Evolutionary conservation across 2,888 invertebrate species (phyloP).

Genomic region (Dynastes tityus): DNA sequence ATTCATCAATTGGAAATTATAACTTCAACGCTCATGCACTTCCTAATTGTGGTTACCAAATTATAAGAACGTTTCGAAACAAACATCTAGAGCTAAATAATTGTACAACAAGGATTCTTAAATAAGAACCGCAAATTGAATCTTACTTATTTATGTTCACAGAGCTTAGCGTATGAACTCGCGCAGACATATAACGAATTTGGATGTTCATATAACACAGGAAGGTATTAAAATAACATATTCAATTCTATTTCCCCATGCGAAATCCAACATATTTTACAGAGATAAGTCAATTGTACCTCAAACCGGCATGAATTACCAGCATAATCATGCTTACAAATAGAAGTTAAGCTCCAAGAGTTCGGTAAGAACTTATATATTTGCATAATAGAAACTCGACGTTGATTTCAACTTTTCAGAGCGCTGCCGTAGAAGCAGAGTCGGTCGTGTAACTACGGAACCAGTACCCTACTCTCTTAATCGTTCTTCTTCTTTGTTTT

Average conservation of each 20-base stretch:
- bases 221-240: constrained; percentile 14
- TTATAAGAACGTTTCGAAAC: too few species aligned
- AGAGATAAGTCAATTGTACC: constrained; percentile 44
- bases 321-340: constrained; percentile 56
- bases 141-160: too few species aligned
- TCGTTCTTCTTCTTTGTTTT: constrained; percentile 43
- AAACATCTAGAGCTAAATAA: too few species aligned
- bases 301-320: constrained; percentile 55
- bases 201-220: neutral
- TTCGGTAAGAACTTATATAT: constrained; percentile 54
- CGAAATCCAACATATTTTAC: too few species aligned
- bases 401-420: constrained; percentile 47
- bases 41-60: too few species aligned
- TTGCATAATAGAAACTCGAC: constrained; percentile 51
- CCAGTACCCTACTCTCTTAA: constrained; percentile 37
- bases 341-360: constrained; percentile 50
- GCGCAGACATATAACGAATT: neutral
- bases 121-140: too few species aligned
- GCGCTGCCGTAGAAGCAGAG: constrained; percentile 17
- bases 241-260: too few species aligned
- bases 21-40: too few species aligned
- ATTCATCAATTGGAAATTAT: too few species aligned
- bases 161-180: too few species aligned
- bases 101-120: too few species aligned
- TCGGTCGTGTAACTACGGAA: constrained; percentile 11